A percentile compares a stretch with the other conserved stretches of the same genome.
These are phyloP conservation scores for Tipula unca DNA, from an alignment of 2,888 invertebrate species.

Conservation along the genomic window DNA sequence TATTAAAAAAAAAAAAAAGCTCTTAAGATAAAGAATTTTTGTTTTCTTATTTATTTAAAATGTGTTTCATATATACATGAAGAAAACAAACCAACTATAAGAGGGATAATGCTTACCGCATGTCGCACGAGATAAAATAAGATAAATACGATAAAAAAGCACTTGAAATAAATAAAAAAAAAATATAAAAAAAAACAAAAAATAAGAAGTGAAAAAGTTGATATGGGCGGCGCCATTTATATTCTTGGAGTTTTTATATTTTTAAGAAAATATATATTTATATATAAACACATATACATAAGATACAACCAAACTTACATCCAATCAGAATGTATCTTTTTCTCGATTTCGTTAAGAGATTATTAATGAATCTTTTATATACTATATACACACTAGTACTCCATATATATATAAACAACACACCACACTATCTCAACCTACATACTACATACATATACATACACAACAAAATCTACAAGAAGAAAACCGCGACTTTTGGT, in stretches of 20 bases:
- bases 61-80: not conserved
- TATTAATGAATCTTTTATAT: slow-evolving; percentile 15
- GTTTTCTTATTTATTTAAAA: not conserved
- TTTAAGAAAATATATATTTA: not conserved
- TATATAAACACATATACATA: not conserved
- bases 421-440: not conserved
- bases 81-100: not conserved
- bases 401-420: not conserved
- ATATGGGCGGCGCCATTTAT: slow-evolving; percentile 41
- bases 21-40: slow-evolving; percentile 3
- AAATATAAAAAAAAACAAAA: not conserved
- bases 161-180: slow-evolving; percentile 31
- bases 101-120: slow-evolving; percentile 19
- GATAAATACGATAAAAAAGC: slow-evolving; percentile 24
- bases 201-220: slow-evolving; percentile 24
- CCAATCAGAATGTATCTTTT: slow-evolving; percentile 18
- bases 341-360: slow-evolving; percentile 14
- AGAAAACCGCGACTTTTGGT: not conserved
- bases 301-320: not conserved
- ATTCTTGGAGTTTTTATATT: not conserved
- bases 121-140: slow-evolving; percentile 25
- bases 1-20: slow-evolving; percentile 8
- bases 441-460: too few relatives aligned
- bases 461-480: not conserved
- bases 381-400: not conserved